Evolutionary conservation across 2,797 vertebrate species (phyloP), one percentile per base, ranked within the genome.

Genomic region (Enoplosus armatus): DNA sequence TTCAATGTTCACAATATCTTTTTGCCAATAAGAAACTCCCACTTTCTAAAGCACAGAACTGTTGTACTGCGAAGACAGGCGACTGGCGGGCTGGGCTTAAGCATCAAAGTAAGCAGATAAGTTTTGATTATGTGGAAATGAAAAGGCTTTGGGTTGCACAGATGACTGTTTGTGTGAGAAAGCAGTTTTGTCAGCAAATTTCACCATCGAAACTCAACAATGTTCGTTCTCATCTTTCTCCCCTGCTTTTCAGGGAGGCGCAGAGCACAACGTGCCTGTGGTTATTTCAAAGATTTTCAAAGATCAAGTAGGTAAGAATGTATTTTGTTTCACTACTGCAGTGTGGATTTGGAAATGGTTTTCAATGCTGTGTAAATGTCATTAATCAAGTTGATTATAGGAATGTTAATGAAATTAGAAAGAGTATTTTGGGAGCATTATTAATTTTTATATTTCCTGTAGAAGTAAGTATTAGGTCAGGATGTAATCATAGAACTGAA

Each of bases 1-100:
- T 63, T 87, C 77, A 83, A 55, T 83, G 70, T 87, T 87, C 80
- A 71, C 68, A 61, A 84, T 86, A 90, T 93, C 89, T 87, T 84
- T 93, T 95, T 95, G 93, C 94, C 94, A 95, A 93, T 92, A 93
- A 93, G 89, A 95, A 95, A 95, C 93, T 94, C 93, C 93, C 92
- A 93, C 96, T 96, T 97, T 97, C 96, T 98, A 98, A 98, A 99
- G 98, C 97, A 96, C 97, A 98, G 98, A 97, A 97, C 97, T 94
- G 97, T 98, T 95, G 96, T 96, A 92, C 97, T 99, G 93, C 95
- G 59, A 93, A 96, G 97, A 96, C 96, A 98, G 91, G 94, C 95
- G 85, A 92, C 95, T 92, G 97, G 97, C 69, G 95, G 97, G 91
- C 95, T 99, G 94, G 98, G 98, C 92, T 94, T 99, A 88, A 99